These are phyloP conservation scores for Pluvianellus socialis DNA, from an alignment of 2,113 vertebrate species.

Conservation along the genomic window DNA sequence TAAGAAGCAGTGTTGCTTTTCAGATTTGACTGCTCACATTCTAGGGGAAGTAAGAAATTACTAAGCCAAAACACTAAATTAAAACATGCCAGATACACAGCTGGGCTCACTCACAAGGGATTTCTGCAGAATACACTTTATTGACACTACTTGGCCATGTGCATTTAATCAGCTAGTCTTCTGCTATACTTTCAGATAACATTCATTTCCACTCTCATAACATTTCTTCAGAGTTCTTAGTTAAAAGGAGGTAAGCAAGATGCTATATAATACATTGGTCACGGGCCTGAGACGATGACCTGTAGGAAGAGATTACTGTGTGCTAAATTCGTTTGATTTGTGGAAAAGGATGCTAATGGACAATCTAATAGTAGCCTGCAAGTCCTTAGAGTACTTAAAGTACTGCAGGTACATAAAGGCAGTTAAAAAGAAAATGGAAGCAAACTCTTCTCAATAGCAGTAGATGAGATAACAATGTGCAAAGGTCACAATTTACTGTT, in stretches of 20 bases:
- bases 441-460: neutral
- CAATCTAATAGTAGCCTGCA: neutral
- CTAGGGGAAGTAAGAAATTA: neutral
- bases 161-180: neutral
- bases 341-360: neutral
- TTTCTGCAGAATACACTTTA: neutral
- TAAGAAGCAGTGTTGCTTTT: neutral
- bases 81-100: neutral
- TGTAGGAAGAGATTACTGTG: neutral
- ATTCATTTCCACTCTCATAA: neutral
- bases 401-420: neutral
- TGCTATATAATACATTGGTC: neutral
- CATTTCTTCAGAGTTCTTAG: neutral
- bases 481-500: neutral
- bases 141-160: neutral
- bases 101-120: neutral
- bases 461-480: neutral
- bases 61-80: neutral
- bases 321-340: neutral
- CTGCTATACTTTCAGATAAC: neutral
- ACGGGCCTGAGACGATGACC: neutral
- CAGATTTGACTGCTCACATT: neutral
- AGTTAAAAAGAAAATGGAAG: neutral
- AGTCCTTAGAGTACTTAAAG: neutral
- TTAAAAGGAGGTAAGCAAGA: neutral